Conservation (phyloP, 2,113 vertebrate species). For the Bungarus multicinctus region DNA sequence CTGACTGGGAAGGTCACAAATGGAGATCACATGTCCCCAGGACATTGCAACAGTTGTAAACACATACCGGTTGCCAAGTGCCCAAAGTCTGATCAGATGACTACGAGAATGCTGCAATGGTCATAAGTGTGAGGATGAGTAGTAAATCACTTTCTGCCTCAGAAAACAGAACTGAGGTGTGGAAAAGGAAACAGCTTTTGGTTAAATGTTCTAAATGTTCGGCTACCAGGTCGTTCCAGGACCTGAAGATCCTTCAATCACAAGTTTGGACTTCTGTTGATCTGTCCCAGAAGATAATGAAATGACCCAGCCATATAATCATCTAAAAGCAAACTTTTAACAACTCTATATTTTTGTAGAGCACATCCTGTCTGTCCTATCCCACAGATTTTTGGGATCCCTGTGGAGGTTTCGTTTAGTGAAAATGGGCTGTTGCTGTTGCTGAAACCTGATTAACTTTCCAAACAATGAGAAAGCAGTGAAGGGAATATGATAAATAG, state of each 20-base stretch:
- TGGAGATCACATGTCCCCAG: neutral
- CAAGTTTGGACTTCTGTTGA: neutral
- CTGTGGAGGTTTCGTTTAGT: slow-evolving; percentile 1
- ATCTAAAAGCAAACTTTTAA: neutral
- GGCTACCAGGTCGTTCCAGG: neutral
- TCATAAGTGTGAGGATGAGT: neutral
- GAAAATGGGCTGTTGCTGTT: slow-evolving; percentile 25
- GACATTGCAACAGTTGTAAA: neutral
- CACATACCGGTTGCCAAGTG: neutral
- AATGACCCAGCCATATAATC: neutral
- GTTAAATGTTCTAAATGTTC: neutral
- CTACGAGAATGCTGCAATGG: neutral
- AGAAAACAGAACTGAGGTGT: neutral
- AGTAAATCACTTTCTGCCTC: neutral
- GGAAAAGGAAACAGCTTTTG: neutral
- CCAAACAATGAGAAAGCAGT: neutral
- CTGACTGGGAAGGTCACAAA: neutral
- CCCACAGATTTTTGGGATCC: neutral
- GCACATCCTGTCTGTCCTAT: neutral
- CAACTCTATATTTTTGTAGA: neutral
- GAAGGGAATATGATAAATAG: neutral
- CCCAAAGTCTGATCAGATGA: neutral
- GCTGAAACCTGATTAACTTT: slow-evolving; percentile 22
- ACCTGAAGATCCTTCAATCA: neutral
- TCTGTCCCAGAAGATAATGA: neutral